Evolutionary conservation across 2,113 vertebrate species (phyloP).

Genomic region (Cyanoderma ruficeps): DNA sequence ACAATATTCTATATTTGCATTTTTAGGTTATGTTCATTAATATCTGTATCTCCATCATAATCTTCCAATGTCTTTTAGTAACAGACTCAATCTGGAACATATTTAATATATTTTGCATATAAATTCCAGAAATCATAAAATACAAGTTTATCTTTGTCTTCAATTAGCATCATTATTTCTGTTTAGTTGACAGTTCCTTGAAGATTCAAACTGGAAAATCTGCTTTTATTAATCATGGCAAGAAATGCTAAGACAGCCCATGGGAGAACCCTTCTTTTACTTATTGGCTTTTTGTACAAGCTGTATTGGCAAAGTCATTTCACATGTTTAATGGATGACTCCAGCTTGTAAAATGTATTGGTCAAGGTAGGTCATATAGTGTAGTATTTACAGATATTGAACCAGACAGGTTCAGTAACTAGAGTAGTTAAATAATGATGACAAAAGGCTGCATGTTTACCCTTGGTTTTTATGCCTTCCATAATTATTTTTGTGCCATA

Average conservation of each 20-base stretch:
- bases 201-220: background rate
- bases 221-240: constrained; percentile 24
- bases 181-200: background rate
- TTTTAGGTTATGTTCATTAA: background rate
- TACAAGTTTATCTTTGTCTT: background rate
- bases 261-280: background rate
- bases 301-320: constrained; percentile 42
- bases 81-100: background rate
- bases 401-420: constrained; percentile 13
- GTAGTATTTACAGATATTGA: constrained; percentile 32
- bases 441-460: constrained; percentile 18
- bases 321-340: constrained; percentile 38
- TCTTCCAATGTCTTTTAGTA: background rate
- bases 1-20: background rate
- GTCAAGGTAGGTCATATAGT: background rate
- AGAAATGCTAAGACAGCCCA: background rate
- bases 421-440: constrained; percentile 39
- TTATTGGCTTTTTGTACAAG: constrained; percentile 38
- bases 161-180: background rate
- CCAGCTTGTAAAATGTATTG: constrained; percentile 18
- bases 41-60: background rate
- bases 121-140: background rate
- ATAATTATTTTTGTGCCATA: background rate
- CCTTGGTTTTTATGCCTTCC: background rate
- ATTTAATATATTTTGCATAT: background rate